Evolutionary conservation across 2,888 invertebrate genomes (phyloP).

Genomic region (Ceratothoa steindachneri): DNA sequence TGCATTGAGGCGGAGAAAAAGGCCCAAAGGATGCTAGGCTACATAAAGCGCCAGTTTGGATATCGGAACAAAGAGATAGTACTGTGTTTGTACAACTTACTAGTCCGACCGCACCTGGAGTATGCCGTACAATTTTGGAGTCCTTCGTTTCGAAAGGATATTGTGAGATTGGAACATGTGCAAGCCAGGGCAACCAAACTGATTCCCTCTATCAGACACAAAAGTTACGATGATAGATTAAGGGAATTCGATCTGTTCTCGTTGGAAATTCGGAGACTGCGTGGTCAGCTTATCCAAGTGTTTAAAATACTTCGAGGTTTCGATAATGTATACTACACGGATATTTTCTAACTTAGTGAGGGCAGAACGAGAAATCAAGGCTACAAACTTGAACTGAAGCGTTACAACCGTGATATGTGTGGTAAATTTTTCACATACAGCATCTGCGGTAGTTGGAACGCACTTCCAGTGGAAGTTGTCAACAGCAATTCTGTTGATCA

Average conservation of each 20-base stretch:
- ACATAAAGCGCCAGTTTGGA: background rate
- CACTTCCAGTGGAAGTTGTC: background rate
- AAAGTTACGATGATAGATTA: background rate
- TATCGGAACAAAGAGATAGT: constrained; percentile 1
- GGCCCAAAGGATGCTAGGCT: background rate
- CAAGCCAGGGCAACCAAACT: background rate
- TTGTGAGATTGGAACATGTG: background rate
- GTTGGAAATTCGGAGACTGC: background rate
- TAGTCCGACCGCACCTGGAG: constrained; percentile 1
- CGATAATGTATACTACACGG: background rate
- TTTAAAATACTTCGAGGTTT: background rate
- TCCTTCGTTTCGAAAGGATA: background rate
- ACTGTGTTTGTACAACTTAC: background rate
- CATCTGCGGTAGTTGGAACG: background rate
- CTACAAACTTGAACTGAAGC: background rate
- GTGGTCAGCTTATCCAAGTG: background rate
- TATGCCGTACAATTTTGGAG: background rate
- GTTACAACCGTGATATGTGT: background rate
- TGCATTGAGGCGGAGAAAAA: constrained; percentile 3
- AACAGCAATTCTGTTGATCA: background rate
- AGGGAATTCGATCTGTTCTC: background rate
- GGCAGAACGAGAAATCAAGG: background rate
- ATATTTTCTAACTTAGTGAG: background rate
- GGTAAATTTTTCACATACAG: background rate
- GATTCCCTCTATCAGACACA: background rate